phyloP scores from a whole-genome alignment of 35 echinoderm and acorn worm species.

The Ophiothrix spiculata region DNA sequence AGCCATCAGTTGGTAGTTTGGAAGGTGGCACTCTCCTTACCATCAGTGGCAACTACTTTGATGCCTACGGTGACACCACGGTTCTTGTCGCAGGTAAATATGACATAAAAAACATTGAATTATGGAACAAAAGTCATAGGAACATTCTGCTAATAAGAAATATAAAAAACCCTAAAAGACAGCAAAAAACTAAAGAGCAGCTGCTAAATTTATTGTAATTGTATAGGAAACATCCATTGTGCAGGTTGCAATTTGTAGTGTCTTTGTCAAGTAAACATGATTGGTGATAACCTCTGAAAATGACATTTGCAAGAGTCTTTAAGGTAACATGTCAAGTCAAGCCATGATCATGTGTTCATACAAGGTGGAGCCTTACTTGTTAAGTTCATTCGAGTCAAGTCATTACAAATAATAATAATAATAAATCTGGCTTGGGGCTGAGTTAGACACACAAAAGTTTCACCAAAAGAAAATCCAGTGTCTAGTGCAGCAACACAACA shows the following conservation, averaged over 20 bases:
- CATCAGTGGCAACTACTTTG: constrained; percentile 18
- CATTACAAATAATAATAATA: too few species aligned
- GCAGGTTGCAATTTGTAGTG: not conserved
- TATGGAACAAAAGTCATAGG: not conserved
- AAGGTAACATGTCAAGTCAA: too few species aligned
- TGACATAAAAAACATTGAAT: not conserved
- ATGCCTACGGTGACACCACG: not conserved
- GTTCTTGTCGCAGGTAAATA: constrained; percentile 31
- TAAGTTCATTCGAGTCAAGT: too few species aligned
- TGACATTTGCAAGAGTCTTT: too few species aligned
- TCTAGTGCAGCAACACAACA: too few species aligned
- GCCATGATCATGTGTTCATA: too few species aligned
- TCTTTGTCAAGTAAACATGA: not conserved
- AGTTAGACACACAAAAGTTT: too few species aligned
- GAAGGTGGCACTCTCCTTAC: constrained; percentile 29
- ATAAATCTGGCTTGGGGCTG: too few species aligned
- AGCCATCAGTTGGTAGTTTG: constrained; percentile 16
- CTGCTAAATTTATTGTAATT: not conserved
- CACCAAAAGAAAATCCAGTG: too few species aligned
- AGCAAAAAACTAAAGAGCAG: too few species aligned
- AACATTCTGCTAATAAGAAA: not conserved
- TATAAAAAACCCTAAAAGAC: too few species aligned
- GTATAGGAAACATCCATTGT: not conserved
- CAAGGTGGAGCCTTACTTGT: too few species aligned
- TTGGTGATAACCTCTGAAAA: not conserved